phyloP scores from a whole-genome alignment of 2,797 vertebrate species.

The Anableps anableps region DNA sequence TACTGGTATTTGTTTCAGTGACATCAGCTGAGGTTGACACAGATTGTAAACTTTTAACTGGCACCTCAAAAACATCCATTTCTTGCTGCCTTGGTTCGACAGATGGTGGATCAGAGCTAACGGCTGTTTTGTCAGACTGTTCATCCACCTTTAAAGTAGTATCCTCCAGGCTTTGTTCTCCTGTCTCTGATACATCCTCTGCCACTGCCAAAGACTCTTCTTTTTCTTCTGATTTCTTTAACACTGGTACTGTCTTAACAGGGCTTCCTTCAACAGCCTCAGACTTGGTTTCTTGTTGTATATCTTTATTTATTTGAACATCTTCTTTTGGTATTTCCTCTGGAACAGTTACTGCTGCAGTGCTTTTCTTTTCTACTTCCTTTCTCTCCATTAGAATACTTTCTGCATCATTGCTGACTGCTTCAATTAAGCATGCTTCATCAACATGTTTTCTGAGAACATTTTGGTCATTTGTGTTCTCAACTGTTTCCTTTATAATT shows the following conservation, averaged over 20 bases:
- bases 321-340: constrained; percentile 42
- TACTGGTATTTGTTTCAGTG: constrained; percentile 30
- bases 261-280: constrained; percentile 23
- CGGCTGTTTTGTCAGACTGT: constrained; percentile 22
- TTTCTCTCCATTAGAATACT: constrained; percentile 37
- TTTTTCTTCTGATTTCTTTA: constrained; percentile 32
- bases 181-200: constrained; percentile 12
- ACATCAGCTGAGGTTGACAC: constrained; percentile 24
- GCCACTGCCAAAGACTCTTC: not conserved
- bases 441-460: constrained; percentile 24
- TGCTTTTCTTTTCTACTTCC: constrained; percentile 31
- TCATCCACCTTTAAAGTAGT: constrained; percentile 25
- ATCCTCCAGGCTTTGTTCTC: constrained; percentile 21
- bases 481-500: constrained; percentile 25
- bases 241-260: constrained; percentile 23
- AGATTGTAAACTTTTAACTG: constrained; percentile 22
- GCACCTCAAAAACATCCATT: constrained; percentile 24
- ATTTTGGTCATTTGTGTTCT: constrained; percentile 42
- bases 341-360: not conserved
- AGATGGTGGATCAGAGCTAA: constrained; percentile 15
- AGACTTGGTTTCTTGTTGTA: constrained; percentile 19
- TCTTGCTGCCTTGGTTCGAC: constrained; percentile 37
- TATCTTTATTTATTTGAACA: constrained; percentile 33
- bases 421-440: constrained; percentile 28
- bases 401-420: constrained; percentile 26